Percentiles rank a stretch among this genome's conserved stretches.
Evolutionary conservation across 2,797 vertebrate genomes (phyloP).

Genomic region (Aulostomus chinensis): DNA sequence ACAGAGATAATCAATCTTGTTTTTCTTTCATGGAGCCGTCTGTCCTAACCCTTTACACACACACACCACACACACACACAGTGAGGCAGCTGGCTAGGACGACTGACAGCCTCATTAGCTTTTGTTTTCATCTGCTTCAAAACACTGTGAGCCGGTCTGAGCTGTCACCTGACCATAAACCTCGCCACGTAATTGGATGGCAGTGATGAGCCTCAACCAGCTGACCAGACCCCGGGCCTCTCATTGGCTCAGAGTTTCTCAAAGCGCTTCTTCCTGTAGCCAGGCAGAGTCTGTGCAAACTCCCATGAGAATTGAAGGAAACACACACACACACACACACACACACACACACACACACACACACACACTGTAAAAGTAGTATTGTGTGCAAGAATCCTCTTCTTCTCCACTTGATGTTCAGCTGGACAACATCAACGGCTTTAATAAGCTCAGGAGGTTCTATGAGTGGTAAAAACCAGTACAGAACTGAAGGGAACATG

Average conservation of each 20-base stretch:
- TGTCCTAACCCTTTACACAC: constrained; percentile 9
- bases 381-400: too few relatives aligned
- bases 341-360: too few relatives aligned
- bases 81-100: constrained; percentile 53
- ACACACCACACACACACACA: constrained; percentile 3
- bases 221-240: constrained; percentile 50
- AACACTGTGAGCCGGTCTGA: constrained; percentile 51
- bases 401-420: too few relatives aligned
- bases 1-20: constrained; percentile 29
- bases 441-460: too few relatives aligned
- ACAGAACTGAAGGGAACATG: too few relatives aligned
- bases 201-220: constrained; percentile 38
- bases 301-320: constrained; percentile 28
- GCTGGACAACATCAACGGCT: too few relatives aligned
- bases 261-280: constrained; percentile 77
- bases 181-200: constrained; percentile 26
- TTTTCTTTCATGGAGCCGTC: constrained; percentile 26
- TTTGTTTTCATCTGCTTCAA: constrained; percentile 75
- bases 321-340: too few relatives aligned
- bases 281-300: constrained; percentile 71
- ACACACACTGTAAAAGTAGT: too few relatives aligned
- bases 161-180: constrained; percentile 61
- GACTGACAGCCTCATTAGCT: constrained; percentile 63
- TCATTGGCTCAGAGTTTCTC: constrained; percentile 65
- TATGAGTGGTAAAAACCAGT: too few relatives aligned